Evolutionary conservation across 2,888 invertebrate genomes (phyloP).

Genomic region (Ditula angustiorana): DNA sequence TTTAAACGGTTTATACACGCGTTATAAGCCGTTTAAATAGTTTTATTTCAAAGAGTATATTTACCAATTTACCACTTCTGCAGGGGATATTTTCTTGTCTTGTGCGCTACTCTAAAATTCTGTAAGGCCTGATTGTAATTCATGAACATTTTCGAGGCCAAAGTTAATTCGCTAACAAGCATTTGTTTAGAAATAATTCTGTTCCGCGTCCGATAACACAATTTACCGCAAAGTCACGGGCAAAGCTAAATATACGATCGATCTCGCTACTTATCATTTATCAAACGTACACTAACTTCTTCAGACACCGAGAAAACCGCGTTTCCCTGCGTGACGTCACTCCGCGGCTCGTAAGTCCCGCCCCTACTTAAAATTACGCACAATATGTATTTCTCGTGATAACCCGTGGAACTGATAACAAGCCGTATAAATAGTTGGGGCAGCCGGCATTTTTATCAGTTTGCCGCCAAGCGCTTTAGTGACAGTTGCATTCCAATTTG

Average conservation of each 20-base stretch:
- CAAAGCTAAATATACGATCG: constrained; percentile 1
- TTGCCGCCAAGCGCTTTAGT: constrained; percentile 52
- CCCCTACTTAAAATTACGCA: constrained; percentile 31
- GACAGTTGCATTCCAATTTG: constrained; percentile 33
- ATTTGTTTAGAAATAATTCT: too few species aligned
- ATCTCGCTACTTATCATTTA: constrained; percentile 14
- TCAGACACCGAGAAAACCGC: background rate
- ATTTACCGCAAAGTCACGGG: background rate
- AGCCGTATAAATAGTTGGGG: constrained; percentile 62
- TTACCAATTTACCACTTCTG: too few species aligned
- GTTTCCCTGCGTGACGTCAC: constrained; percentile 35
- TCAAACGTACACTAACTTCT: constrained; percentile 10
- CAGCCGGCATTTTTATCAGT: constrained; percentile 61
- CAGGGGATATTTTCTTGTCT: too few species aligned
- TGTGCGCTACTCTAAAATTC: too few species aligned
- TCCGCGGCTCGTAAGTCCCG: constrained; percentile 25
- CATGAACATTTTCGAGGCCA: too few species aligned
- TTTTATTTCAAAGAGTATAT: too few species aligned
- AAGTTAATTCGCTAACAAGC: too few species aligned
- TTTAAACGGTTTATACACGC: too few species aligned
- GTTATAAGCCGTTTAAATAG: too few species aligned
- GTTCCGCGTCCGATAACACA: background rate
- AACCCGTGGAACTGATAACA: constrained; percentile 57
- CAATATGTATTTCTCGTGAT: constrained; percentile 18
- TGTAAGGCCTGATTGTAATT: too few species aligned